These are phyloP conservation scores for Semnornis frantzii DNA, from an alignment of 2,113 vertebrate species.

Conservation along the genomic window DNA sequence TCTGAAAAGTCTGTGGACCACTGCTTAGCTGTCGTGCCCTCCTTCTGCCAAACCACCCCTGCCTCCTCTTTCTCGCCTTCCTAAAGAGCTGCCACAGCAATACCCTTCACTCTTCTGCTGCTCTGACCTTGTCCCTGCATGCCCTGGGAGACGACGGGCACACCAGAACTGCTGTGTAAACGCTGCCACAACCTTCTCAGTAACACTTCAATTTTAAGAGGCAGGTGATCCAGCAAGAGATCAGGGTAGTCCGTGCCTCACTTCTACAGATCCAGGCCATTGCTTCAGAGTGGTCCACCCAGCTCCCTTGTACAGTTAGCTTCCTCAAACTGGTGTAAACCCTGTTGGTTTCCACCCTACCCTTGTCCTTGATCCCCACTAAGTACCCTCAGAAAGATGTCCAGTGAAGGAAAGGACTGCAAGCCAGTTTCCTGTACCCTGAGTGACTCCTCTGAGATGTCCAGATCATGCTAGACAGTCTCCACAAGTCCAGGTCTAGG, in stretches of 20 bases:
- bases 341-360: fast-evolving
- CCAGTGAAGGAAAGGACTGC: not conserved
- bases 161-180: not conserved
- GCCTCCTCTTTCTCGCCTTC: not conserved
- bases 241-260: not conserved
- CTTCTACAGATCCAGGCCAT: not conserved
- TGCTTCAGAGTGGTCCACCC: not conserved
- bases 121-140: not conserved
- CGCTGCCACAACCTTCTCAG: not conserved
- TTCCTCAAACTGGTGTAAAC: not conserved
- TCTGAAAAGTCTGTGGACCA: too few relatives aligned
- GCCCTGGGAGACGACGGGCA: fast-evolving
- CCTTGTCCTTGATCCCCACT: not conserved
- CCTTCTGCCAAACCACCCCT: not conserved
- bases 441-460: not conserved
- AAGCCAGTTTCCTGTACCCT: not conserved
- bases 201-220: too few relatives aligned
- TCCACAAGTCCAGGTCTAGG: not conserved
- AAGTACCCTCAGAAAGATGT: fast-evolving
- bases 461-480: not conserved
- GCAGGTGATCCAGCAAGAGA: not conserved
- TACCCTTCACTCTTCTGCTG: not conserved
- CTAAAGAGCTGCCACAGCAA: not conserved
- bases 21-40: not conserved
- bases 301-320: not conserved